phyloP scores from a whole-genome alignment of 2,113 vertebrate species.

The Erpornis zantholeuca region DNA sequence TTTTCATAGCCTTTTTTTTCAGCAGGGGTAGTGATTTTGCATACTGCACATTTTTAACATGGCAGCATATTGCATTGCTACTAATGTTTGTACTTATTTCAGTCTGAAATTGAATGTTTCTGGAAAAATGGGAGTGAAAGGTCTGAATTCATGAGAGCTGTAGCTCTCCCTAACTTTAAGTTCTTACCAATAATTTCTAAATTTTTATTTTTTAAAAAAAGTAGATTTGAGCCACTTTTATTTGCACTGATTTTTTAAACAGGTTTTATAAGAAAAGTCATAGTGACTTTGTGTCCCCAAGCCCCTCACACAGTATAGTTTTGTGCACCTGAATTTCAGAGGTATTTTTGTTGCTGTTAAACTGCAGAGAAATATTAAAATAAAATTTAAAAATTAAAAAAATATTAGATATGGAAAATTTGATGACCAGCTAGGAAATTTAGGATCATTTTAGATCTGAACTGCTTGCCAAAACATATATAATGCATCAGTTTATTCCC shows the following conservation, averaged over 20 bases:
- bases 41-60: constrained; percentile 29
- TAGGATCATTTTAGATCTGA: background rate
- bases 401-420: background rate
- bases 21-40: constrained; percentile 65
- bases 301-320: background rate
- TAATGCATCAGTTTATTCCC: background rate
- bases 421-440: background rate
- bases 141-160: constrained; percentile 8
- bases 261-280: background rate
- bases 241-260: background rate
- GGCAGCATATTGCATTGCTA: constrained; percentile 18
- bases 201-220: background rate
- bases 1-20: constrained; percentile 66
- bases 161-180: background rate
- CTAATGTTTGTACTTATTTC: background rate
- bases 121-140: background rate
- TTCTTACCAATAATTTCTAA: background rate
- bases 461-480: constrained; percentile 7
- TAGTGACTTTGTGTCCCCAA: background rate
- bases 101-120: background rate
- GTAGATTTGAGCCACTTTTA: background rate
- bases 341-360: background rate
- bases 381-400: background rate
- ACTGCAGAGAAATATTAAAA: background rate
- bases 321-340: background rate